Evolutionary conservation across 2,888 invertebrate species (phyloP).

Genomic region (Scaptomyza polygonia): DNA sequence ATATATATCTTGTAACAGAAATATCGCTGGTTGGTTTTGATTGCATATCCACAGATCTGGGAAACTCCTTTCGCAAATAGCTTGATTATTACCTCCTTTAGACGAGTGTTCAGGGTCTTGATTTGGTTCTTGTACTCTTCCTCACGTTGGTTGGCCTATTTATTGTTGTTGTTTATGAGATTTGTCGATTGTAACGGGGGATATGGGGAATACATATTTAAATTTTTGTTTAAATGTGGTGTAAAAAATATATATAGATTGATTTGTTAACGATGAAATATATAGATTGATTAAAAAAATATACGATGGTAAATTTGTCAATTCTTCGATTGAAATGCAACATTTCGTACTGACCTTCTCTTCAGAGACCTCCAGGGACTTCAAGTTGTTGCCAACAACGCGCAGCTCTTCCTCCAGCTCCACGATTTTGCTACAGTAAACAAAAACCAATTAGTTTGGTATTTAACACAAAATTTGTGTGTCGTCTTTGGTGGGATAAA

Average conservation of each 20-base stretch:
- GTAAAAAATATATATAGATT: constrained; percentile 33
- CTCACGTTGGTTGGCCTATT: constrained; percentile 99
- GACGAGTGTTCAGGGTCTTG: constrained; percentile 98
- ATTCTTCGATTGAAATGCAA: constrained; percentile 19
- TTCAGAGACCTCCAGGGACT: constrained; percentile 99
- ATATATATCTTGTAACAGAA: constrained; percentile 17
- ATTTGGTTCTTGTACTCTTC: constrained; percentile 99
- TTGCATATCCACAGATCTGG: constrained; percentile 57
- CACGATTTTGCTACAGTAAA: constrained; percentile 95
- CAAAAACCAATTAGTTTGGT: constrained; percentile 31
- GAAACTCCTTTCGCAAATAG: constrained; percentile 61
- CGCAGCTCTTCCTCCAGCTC: constrained; percentile 99
- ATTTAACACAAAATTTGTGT: constrained; percentile 11
- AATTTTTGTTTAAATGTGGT: constrained; percentile 28
- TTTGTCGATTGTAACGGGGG: constrained; percentile 31
- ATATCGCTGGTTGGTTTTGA: constrained; percentile 61
- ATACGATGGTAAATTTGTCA: too few relatives aligned
- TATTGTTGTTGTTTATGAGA: constrained; percentile 69
- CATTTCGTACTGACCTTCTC: constrained; percentile 93
- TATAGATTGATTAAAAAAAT: neutral
- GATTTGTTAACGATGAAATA: constrained; percentile 6
- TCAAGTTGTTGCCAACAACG: constrained; percentile 99
- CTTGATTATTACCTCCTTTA: constrained; percentile 94
- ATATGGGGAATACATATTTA: constrained; percentile 28
- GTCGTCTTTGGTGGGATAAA: constrained; percentile 23